A percentile compares a stretch with the other conserved stretches of the same genome.
These are phyloP conservation scores for Antitype chi DNA, from an alignment of 2,888 invertebrate species.

Conservation along the genomic window DNA sequence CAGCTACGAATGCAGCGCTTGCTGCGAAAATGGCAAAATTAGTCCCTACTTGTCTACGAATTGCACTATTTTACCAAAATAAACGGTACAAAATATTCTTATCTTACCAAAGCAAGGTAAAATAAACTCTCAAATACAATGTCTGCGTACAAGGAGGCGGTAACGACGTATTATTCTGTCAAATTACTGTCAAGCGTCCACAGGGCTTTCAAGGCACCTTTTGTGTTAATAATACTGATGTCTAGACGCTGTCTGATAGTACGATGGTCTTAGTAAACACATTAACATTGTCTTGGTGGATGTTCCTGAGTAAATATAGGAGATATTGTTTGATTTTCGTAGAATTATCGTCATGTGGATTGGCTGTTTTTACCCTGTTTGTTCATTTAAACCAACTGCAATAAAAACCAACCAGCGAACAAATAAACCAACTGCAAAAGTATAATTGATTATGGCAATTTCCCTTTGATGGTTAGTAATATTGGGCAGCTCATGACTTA, in stretches of 20 bases:
- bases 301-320: neutral
- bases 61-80: neutral
- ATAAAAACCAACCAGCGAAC: too few species aligned
- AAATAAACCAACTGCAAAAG: neutral
- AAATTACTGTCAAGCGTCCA: slow-evolving; percentile 43
- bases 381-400: neutral
- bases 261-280: slow-evolving; percentile 10
- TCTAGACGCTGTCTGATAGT: slow-evolving; percentile 50
- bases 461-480: neutral
- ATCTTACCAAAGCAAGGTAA: slow-evolving; percentile 8
- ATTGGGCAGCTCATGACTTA: neutral
- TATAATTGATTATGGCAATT: neutral
- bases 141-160: neutral
- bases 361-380: neutral
- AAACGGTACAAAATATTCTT: neutral
- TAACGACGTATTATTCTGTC: slow-evolving; percentile 48
- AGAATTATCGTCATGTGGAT: neutral
- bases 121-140: slow-evolving; percentile 27
- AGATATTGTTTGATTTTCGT: neutral
- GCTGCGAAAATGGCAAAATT: slow-evolving; percentile 13
- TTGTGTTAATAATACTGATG: slow-evolving; percentile 37
- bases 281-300: slow-evolving; percentile 12
- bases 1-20: neutral
- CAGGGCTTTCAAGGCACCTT: slow-evolving; percentile 37
- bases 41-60: neutral